Evolutionary conservation across 1,140 invertebrate genomes (phyloP).

Genomic region (Papilio machaon): DNA sequence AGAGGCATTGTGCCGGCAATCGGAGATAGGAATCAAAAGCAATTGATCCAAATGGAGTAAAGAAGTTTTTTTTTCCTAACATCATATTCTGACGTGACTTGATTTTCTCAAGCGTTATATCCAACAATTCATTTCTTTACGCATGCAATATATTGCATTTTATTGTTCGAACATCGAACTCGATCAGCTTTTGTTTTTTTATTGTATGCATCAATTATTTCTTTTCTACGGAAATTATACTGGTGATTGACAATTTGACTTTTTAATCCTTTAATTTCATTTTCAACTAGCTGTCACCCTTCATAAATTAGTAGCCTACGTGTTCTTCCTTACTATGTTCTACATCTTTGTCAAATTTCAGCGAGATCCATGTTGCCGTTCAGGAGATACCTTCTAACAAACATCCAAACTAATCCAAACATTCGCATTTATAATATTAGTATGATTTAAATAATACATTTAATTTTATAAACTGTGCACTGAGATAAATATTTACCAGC

Average conservation of each 20-base stretch:
- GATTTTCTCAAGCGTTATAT: not conserved
- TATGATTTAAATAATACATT: not conserved
- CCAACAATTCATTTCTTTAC: not conserved
- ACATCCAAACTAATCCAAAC: too few relatives aligned
- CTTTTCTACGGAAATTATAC: too few relatives aligned
- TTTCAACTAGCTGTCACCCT: too few relatives aligned
- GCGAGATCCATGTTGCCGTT: too few relatives aligned
- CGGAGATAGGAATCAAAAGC: constrained; percentile 24
- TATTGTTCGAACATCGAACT: not conserved
- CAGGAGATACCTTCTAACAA: too few relatives aligned
- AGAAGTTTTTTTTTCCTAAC: constrained; percentile 15
- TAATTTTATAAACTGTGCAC: not conserved
- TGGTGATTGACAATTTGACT: too few relatives aligned
- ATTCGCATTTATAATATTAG: too few relatives aligned
- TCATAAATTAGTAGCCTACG: too few relatives aligned
- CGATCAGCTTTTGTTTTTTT: not conserved
- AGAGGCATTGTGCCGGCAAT: constrained; percentile 4
- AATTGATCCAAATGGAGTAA: constrained; percentile 28
- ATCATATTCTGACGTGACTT: constrained; percentile 17
- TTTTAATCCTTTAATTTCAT: too few relatives aligned
- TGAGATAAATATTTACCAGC: constrained; percentile 7
- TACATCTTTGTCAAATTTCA: too few relatives aligned
- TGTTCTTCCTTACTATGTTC: too few relatives aligned
- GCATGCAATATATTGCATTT: not conserved
- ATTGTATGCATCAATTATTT: too few relatives aligned